These are phyloP conservation scores for Morpho deidamia DNA, from an alignment of 2,888 invertebrate genomes.

Conservation along the genomic window DNA sequence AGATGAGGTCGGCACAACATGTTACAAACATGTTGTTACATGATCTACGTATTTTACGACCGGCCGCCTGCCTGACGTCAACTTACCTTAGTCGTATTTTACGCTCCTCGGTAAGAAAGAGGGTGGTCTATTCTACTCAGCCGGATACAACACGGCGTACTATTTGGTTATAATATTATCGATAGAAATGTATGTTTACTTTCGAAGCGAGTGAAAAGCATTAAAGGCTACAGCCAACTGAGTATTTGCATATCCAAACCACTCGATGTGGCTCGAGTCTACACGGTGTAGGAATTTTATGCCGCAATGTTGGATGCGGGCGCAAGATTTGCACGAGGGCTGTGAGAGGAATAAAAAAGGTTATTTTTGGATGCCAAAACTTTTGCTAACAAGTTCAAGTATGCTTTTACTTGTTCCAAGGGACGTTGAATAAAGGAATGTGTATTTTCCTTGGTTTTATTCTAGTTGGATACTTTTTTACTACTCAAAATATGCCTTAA, in stretches of 20 bases:
- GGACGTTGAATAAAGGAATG: background rate
- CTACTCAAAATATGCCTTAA: too few relatives aligned
- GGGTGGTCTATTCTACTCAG: too few relatives aligned
- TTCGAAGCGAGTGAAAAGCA: background rate
- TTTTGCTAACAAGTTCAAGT: constrained; percentile 4
- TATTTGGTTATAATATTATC: too few relatives aligned
- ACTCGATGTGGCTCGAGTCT: constrained; percentile 2
- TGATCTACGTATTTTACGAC: too few relatives aligned
- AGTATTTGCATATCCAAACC: constrained; percentile 3
- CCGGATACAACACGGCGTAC: too few relatives aligned
- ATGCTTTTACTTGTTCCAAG: background rate
- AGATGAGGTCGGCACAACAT: too few relatives aligned
- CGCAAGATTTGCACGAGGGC: background rate
- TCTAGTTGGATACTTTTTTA: background rate
- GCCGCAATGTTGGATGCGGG: background rate
- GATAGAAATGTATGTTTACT: background rate
- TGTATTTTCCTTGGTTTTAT: background rate
- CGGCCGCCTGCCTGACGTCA: too few relatives aligned
- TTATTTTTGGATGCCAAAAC: constrained; percentile 1
- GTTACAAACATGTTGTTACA: too few relatives aligned
- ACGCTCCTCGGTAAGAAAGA: too few relatives aligned
- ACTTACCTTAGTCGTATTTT: too few relatives aligned
- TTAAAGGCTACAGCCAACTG: background rate
- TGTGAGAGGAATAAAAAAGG: constrained; percentile 4
- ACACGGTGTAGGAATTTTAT: constrained; percentile 1